phyloP scores from a whole-genome alignment of 2,888 invertebrate genomes.

The Melanotus villosus region DNA sequence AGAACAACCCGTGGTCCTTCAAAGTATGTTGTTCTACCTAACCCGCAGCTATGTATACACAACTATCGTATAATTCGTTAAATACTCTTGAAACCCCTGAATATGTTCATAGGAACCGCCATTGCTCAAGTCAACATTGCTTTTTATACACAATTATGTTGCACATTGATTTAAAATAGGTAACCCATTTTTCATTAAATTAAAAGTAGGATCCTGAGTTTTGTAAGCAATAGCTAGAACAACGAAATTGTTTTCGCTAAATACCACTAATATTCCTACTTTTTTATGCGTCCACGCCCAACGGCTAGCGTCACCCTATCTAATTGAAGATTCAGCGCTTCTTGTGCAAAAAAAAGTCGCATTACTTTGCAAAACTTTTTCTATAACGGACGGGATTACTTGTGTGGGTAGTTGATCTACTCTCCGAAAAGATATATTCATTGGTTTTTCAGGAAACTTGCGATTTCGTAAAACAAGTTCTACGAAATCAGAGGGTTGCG shows the following conservation, averaged over 20 bases:
- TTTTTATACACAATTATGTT: no score
- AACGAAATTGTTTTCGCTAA: background rate
- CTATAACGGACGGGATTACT: background rate
- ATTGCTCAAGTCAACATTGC: background rate
- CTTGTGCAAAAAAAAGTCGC: conserved; percentile 2
- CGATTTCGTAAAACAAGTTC: background rate
- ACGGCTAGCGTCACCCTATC: background rate
- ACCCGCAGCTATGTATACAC: conserved; percentile 7
- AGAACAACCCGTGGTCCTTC: conserved; percentile 11
- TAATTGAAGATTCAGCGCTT: background rate
- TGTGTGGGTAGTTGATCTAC: background rate
- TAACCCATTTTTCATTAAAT: background rate
- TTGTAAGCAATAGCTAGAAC: background rate
- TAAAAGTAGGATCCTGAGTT: background rate
- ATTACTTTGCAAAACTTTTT: conserved; percentile 3
- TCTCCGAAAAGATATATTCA: background rate
- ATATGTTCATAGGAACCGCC: background rate
- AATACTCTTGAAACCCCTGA: background rate
- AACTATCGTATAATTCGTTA: background rate
- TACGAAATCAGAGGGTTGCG: background rate
- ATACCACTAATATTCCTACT: background rate
- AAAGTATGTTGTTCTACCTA: background rate
- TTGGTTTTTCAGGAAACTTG: background rate
- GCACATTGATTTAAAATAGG: background rate
- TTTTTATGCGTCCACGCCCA: background rate